phyloP scores from a whole-genome alignment of 2,888 invertebrate genomes.

The Xestobium rufovillosum region DNA sequence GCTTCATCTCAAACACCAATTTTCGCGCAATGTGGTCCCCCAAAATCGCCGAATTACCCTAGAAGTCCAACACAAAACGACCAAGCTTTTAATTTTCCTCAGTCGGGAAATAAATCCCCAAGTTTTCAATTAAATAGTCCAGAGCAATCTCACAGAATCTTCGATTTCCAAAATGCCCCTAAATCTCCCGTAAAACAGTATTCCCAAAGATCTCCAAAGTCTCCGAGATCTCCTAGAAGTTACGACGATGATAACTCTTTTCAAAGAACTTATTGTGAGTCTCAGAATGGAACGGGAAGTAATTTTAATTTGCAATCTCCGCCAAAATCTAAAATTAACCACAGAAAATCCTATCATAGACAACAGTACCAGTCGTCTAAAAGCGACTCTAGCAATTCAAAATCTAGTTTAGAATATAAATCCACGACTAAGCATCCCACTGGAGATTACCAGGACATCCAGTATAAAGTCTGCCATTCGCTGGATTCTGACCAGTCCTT shows the following conservation, averaged over 20 bases:
- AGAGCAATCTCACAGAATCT: conserved; percentile 17
- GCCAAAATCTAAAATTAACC: conserved; percentile 29
- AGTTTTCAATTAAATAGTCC: conserved; percentile 25
- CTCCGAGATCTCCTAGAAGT: conserved; percentile 33
- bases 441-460: conserved; percentile 38
- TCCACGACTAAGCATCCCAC: conserved; percentile 39
- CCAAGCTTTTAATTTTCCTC: conserved; percentile 23
- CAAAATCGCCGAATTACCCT: conserved; percentile 29
- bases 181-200: too few species aligned
- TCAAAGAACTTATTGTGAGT: too few species aligned
- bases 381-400: conserved; percentile 36
- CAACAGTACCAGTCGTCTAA: conserved; percentile 37
- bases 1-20: conserved; percentile 23
- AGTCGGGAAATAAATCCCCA: conserved; percentile 30
- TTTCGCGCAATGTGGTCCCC: conserved; percentile 21
- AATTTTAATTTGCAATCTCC: conserved; percentile 37
- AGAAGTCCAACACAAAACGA: conserved; percentile 23
- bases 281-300: conserved; percentile 21
- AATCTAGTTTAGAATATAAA: conserved; percentile 38
- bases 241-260: conserved; percentile 31
- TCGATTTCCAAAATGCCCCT: conserved; percentile 20
- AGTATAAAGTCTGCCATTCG: conserved; percentile 41
- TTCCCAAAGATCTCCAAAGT: conserved; percentile 29
- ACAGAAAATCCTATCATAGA: conserved; percentile 28
- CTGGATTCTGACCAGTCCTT: conserved; percentile 32